These are phyloP conservation scores for Oscheius myriophilus DNA, from an alignment of 2,888 invertebrate genomes.

Conservation along the genomic window DNA sequence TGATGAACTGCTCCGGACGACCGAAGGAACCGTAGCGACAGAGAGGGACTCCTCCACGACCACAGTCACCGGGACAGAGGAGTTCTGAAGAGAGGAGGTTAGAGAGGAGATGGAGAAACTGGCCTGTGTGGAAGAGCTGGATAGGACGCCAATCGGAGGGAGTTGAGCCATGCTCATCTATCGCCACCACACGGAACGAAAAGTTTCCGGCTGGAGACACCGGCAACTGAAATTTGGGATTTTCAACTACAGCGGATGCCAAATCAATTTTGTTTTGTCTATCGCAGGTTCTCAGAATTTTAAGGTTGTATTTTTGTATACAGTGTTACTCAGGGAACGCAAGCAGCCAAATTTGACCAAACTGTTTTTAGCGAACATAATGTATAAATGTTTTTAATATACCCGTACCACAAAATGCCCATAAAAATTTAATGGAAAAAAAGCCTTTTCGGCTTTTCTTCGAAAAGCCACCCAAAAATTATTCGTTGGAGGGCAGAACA, in stretches of 20 bases:
- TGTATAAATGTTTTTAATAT: too few relatives aligned
- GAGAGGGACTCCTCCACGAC: conserved; percentile 59
- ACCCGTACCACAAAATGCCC: too few relatives aligned
- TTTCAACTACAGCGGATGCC: background rate
- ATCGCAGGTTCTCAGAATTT: too few relatives aligned
- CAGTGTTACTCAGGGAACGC: too few relatives aligned
- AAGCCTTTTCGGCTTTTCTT: background rate
- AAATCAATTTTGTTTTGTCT: too few relatives aligned
- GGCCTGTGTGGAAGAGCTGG: conserved; percentile 57
- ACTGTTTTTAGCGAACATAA: too few relatives aligned
- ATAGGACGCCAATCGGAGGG: conserved; percentile 59
- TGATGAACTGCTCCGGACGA: conserved; percentile 47
- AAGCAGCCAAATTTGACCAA: too few relatives aligned
- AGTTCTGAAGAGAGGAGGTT: conserved; percentile 44
- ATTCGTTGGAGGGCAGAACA: too few relatives aligned
- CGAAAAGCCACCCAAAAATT: too few relatives aligned
- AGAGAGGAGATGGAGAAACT: background rate
- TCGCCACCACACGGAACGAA: conserved; percentile 54
- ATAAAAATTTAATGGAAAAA: too few relatives aligned
- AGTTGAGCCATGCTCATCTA: conserved; percentile 64
- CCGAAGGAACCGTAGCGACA: conserved; percentile 61
- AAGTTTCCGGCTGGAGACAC: conserved; percentile 49
- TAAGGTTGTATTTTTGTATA: too few relatives aligned
- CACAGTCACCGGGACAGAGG: conserved; percentile 61
- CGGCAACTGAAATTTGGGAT: conserved; percentile 35